phyloP scores from a whole-genome alignment of 1,140 invertebrate species.

The Condylostylus longicornis region DNA sequence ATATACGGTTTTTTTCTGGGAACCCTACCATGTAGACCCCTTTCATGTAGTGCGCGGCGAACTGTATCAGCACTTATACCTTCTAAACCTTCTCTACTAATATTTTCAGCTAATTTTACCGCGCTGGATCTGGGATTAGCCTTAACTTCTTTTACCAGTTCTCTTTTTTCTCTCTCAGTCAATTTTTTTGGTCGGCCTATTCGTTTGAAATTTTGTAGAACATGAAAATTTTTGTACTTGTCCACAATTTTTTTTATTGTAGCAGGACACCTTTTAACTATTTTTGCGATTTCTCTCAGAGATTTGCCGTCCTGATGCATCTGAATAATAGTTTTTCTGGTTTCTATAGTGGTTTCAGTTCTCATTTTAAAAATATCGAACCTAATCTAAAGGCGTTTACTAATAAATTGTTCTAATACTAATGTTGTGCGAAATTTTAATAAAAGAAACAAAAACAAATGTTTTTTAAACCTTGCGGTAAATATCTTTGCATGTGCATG shows the following conservation, averaged over 20 bases:
- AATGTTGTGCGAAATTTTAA: too few relatives aligned
- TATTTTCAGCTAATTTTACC: conserved; percentile 1
- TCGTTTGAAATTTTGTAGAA: neutral
- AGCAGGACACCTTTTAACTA: neutral
- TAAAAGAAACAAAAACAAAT: too few relatives aligned
- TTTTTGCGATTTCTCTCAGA: neutral
- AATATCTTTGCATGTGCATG: too few relatives aligned
- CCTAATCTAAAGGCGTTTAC: too few relatives aligned
- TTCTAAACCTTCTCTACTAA: too few relatives aligned
- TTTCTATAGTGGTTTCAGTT: too few relatives aligned
- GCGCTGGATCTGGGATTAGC: neutral
- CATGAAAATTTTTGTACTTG: neutral
- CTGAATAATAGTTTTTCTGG: conserved; percentile 1
- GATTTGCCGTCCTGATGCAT: conserved; percentile 1
- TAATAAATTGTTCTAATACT: too few relatives aligned
- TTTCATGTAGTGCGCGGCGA: neutral
- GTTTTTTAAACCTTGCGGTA: too few relatives aligned
- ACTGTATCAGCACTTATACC: conserved; percentile 2
- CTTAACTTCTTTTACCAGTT: neutral
- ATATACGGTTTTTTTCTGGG: conserved; percentile 3
- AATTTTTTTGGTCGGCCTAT: conserved; percentile 2
- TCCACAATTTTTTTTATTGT: neutral
- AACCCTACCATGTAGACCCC: conserved; percentile 1
- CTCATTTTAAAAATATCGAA: too few relatives aligned
- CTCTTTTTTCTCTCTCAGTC: neutral